phyloP scores from a whole-genome alignment of 2,113 vertebrate genomes.

The Oplegnathus fasciatus region DNA sequence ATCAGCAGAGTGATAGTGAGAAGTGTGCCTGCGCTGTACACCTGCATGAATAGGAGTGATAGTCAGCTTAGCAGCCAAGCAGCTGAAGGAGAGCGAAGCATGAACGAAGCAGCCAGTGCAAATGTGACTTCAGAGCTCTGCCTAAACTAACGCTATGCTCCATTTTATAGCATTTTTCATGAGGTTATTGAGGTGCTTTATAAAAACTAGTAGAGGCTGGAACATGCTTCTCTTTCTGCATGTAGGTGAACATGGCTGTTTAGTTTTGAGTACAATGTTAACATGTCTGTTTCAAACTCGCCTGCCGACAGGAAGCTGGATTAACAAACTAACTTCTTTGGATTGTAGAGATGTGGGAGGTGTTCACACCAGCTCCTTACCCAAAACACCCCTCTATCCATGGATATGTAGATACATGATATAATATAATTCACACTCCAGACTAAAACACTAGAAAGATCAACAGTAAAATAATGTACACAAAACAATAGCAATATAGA shows the following conservation, averaged over 20 bases:
- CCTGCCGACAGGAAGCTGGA: no score
- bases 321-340: neutral
- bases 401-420: no score
- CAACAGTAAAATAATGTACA: neutral
- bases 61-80: neutral
- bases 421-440: neutral
- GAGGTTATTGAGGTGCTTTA: no score
- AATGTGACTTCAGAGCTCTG: neutral
- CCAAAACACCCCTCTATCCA: neutral
- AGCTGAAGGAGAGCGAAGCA: neutral
- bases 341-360: neutral
- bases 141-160: neutral
- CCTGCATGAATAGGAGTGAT: neutral
- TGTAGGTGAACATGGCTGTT: no score
- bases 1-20: neutral
- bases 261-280: no score
- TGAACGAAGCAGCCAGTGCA: neutral
- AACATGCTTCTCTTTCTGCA: no score
- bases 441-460: neutral
- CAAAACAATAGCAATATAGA: neutral
- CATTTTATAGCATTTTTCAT: no score
- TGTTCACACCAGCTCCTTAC: neutral
- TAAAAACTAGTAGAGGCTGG: no score
- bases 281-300: neutral
- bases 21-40: no score